Evolutionary conservation across 2,113 vertebrate species (phyloP), one percentile per base, ranked within the genome.

Genomic region (Bubo scandiacus): DNA sequence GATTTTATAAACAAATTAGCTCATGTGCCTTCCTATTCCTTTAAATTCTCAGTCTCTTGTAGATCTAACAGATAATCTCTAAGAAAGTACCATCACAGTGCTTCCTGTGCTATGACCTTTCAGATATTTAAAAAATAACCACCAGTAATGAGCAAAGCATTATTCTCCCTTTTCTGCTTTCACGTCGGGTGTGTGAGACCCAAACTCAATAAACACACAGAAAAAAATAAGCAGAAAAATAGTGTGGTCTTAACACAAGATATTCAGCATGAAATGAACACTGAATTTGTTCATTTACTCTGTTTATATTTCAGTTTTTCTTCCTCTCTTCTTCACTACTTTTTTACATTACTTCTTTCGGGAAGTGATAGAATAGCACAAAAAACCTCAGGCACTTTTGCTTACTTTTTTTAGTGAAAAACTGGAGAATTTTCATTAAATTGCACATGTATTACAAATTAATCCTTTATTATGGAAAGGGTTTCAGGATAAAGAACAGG

Each of bases 101-200:
- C n/a, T 59, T 72, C 42, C 40, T n/a, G 25, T 17, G 51, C 8
- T 14, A 38, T 3, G 9, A 70, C 32, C 32, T 36, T 15, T 11
- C 4, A 84, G 43, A 52, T 16, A 11, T 16, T 42, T 22, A 10
- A n/a, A 63, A 78, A 86, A 32, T 13, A 58, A 47, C 27, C 20
- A 61, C 19, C 9, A 12, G 16, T 11, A 58, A 74, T 1, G 12
- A 80, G 23, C 27, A 84, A 66, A 70, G 34, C 26, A 3, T 70
- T 59, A 30, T 16, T 84, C 42, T 74, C 12, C 8, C 22, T 65
- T 51, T 63, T 43, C 32, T 51, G 0, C 32, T 47, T 63, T 47
- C 21, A 1, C 5, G 5, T 9, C 0, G 0, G 6, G 3, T 34
- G 12, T 6, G 17, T 21, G 32, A 86, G 34, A 77, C 34, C 25